Conservation (phyloP, 2,797 vertebrate genomes). For the Leptoclinus maculatus region DNA sequence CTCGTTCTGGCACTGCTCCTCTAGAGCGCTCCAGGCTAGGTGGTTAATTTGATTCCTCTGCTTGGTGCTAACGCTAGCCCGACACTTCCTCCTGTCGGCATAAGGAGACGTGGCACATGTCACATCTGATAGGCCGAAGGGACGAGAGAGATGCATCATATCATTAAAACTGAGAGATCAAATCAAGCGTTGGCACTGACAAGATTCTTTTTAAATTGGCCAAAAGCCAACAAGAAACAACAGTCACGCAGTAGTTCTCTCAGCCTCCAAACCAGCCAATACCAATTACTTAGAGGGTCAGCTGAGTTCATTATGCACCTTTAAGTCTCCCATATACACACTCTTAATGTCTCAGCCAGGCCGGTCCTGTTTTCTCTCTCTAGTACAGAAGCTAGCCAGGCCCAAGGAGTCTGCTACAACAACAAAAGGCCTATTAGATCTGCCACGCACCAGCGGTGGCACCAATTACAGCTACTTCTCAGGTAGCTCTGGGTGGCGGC, state of each 20-base stretch:
- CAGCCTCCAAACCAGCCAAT: constrained; percentile 50
- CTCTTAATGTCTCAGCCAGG: constrained; percentile 49
- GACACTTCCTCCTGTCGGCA: constrained; percentile 65
- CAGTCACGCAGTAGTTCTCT: constrained; percentile 7
- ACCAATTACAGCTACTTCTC: constrained; percentile 62
- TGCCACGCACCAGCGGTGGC: constrained; percentile 56
- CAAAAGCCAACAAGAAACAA: constrained; percentile 5
- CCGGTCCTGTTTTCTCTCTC: constrained; percentile 57
- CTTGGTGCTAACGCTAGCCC: constrained; percentile 70
- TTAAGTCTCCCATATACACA: constrained; percentile 53
- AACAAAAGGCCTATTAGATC: constrained; percentile 74
- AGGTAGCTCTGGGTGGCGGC: constrained; percentile 37
- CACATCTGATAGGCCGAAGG: constrained; percentile 55
- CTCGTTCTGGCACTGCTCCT: constrained; percentile 74
- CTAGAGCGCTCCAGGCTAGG: constrained; percentile 66
- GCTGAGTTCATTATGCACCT: constrained; percentile 47
- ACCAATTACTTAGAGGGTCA: constrained; percentile 61
- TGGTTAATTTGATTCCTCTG: constrained; percentile 78
- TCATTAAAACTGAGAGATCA: constrained; percentile 23
- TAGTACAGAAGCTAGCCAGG: constrained; percentile 54
- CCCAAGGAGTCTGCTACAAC: constrained; percentile 56
- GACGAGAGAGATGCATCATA: constrained; percentile 3
- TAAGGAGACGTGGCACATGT: constrained; percentile 69
- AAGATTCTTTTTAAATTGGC: constrained; percentile 7
- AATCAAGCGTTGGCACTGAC: constrained; percentile 1